phyloP scores from a whole-genome alignment of 2,888 invertebrate species.

The Tricholauxania praeusta region DNA sequence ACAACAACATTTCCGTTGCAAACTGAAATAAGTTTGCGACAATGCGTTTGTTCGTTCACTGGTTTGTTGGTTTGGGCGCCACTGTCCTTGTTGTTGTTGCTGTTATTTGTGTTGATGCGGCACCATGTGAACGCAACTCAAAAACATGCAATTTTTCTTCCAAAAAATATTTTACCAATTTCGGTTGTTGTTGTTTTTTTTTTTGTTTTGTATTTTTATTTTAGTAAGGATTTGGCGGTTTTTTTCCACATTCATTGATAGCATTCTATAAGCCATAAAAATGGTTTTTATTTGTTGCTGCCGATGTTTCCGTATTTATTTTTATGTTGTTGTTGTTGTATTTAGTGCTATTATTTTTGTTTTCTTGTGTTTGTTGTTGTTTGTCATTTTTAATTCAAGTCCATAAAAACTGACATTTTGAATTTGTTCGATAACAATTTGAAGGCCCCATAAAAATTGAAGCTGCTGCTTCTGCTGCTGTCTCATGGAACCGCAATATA shows the following conservation, averaged over 20 bases:
- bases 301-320: not conserved
- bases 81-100: conserved; percentile 11
- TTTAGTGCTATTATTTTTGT: too few species aligned
- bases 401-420: conserved; percentile 45
- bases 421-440: conserved; percentile 45
- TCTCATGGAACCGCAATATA: not conserved
- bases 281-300: conserved; percentile 21
- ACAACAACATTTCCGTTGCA: conserved; percentile 11
- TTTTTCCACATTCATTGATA: conserved; percentile 22
- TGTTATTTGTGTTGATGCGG: conserved; percentile 1
- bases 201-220: conserved; percentile 3
- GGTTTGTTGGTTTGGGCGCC: not conserved
- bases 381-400: conserved; percentile 41
- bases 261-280: conserved; percentile 38
- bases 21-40: conserved; percentile 23
- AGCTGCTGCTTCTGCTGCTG: not conserved
- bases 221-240: not conserved
- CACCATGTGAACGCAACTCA: conserved; percentile 15
- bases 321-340: conserved; percentile 13
- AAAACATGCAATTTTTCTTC: conserved; percentile 12
- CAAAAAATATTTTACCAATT: conserved; percentile 7
- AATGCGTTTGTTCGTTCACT: not conserved
- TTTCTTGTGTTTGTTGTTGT: conserved; percentile 16
- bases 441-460: conserved; percentile 41
- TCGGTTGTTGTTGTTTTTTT: not conserved